Conservation (phyloP, 2,888 invertebrate genomes). For the Mythimna ferrago region DNA sequence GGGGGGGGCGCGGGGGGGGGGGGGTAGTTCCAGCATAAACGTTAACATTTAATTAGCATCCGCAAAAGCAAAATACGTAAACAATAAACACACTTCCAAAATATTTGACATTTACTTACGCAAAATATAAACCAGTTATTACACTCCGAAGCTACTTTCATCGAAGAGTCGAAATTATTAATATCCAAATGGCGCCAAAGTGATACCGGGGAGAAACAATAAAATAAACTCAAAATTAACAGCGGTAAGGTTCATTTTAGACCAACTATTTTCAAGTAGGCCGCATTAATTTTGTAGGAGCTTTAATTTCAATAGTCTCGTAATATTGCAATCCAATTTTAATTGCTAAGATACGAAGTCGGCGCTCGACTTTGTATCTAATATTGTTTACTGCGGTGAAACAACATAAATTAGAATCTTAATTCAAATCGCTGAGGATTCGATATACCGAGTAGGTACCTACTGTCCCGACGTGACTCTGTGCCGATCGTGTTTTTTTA, state of each 20-base stretch:
- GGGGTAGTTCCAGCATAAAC: conserved; percentile 35
- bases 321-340: conserved; percentile 68
- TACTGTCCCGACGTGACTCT: not conserved
- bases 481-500: not conserved
- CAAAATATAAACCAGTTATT: conserved; percentile 63
- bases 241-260: conserved; percentile 46
- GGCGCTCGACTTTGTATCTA: conserved; percentile 41
- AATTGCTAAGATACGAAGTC: conserved; percentile 60
- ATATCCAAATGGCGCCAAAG: conserved; percentile 50
- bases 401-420: conserved; percentile 26
- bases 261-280: conserved; percentile 44
- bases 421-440: conserved; percentile 5
- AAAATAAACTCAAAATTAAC: conserved; percentile 42
- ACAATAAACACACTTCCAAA: conserved; percentile 50
- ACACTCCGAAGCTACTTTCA: conserved; percentile 49
- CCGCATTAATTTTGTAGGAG: conserved; percentile 59
- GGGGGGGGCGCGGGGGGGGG: not conserved
- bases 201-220: conserved; percentile 23
- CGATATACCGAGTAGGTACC: not conserved
- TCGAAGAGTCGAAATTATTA: conserved; percentile 60
- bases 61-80: conserved; percentile 54
- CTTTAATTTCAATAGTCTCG: conserved; percentile 67
- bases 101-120: conserved; percentile 63
- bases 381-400: conserved; percentile 33
- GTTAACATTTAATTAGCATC: conserved; percentile 62